These are phyloP conservation scores for Meriones psammophilus DNA, from an alignment of 2,797 vertebrate species.

Conservation along the genomic window DNA sequence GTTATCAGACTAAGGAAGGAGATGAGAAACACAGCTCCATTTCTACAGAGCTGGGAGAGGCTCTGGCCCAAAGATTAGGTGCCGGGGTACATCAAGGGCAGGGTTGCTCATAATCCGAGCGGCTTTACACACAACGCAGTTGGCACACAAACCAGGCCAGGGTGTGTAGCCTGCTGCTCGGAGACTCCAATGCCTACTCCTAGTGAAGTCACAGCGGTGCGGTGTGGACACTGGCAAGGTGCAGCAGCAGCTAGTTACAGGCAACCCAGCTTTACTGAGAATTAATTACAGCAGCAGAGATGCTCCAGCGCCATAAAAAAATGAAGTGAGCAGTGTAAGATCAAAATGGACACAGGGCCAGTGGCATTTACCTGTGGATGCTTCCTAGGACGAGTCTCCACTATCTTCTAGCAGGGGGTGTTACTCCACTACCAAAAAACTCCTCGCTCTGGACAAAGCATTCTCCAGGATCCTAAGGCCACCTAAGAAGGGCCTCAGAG, in stretches of 20 bases:
- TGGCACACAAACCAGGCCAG: background rate
- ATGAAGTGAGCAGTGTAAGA: background rate
- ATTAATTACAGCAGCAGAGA: background rate
- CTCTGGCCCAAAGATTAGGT: background rate
- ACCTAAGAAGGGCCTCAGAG: background rate
- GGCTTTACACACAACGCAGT: background rate
- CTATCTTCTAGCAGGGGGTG: background rate
- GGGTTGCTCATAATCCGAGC: rapidly evolving
- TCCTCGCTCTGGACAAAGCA: background rate
- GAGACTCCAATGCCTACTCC: background rate
- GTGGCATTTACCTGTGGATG: background rate
- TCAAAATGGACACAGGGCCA: background rate
- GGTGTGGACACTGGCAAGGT: background rate
- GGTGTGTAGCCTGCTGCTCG: rapidly evolving
- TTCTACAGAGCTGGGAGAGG: rapidly evolving
- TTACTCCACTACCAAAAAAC: background rate
- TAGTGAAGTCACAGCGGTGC: background rate
- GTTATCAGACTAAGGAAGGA: background rate
- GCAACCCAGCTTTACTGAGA: background rate
- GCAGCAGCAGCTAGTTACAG: too few relatives aligned
- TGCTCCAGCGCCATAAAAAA: rapidly evolving
- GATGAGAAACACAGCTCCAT: background rate
- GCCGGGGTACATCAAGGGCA: background rate
- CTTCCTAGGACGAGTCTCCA: background rate
- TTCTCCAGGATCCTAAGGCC: too few relatives aligned